Evolutionary conservation across 2,113 vertebrate genomes (phyloP), one percentile per base, ranked within the genome.

Genomic region (Chloebia gouldiae): DNA sequence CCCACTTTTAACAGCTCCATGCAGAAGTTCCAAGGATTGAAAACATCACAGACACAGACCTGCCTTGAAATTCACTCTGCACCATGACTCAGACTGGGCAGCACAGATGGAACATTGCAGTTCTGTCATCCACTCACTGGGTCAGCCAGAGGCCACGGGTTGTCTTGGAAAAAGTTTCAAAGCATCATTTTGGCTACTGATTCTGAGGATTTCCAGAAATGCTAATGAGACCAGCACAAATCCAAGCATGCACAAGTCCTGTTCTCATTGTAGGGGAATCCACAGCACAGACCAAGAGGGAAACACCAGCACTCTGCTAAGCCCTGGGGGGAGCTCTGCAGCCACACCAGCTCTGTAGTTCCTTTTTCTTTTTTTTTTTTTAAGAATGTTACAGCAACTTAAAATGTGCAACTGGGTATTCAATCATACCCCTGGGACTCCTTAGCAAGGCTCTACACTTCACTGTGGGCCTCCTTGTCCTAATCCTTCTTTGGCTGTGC

Each of bases 101-200:
- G 85, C 81, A 66, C 39, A 51, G 86, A 37, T 5, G 5, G 61
- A 83, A 61, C 27, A 19, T 3, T 71, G 53, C 57, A 56, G 49
- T 68, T 66, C 66, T 72, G 49, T 79, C 71, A n/a, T 60, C 72
- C 35, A 56, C 61, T 71, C 60, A n/a, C 39, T 76, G 49, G 31
- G 81, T 78, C 75, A 90, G 59, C 63, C 61, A 81, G 81, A 88
- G 65, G 68, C 50, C 63, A 82, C 0, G 42, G 33, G 6, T 6
- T 85, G 50, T 56, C 80, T 57, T 83, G 64, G 83, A 77, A 92
- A 86, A 78, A 45, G n/a, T 83, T 87, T 69, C 66, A 93, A 93
- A 79, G 49, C 53, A 80, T 75, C 40, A 16, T 72, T 91, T 76
- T 72, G 54, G 71, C 75, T 50, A 47, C 66, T 5, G 45, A 35